Evolutionary conservation across 53 echinoderm and acorn worm genomes (phyloP), one percentile per base, ranked within the genome.

Genomic region (Paelopatides confundens): DNA sequence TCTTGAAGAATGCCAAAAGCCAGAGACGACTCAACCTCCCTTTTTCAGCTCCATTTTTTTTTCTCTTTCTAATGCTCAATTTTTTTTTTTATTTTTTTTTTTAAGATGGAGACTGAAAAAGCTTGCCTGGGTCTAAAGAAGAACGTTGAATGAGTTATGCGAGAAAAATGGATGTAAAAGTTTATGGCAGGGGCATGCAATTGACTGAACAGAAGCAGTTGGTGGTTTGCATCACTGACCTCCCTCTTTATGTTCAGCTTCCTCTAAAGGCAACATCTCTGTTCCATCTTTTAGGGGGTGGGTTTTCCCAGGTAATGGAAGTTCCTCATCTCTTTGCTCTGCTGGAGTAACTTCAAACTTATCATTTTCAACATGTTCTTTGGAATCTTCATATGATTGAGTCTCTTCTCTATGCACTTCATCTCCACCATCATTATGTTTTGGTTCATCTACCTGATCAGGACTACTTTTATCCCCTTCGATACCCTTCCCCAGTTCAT

Each of bases 141-240:
- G 21, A 58, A 21, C 15, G 58, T 21, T 21, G 24, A 58, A 58
- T 58, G 58, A 58, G 21, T 58, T 58, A 58, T 15, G 58, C 58
- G 21, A 58, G 58, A 58, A 58, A 53, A 58, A 58, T 58, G 58
- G 17, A 21, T 15, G 17, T 21, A 6, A 48, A 48, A 14, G 48
- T 48, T 48, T 48, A 9, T 48, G 48, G 48, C 48, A 18, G 24
- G n/a, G 43, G 43, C 9, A 8, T 10, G 24, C 58, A 58, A 18
- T 39, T 40, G 14, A 24, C 74, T 39, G 39, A 74, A 35, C 24
- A 74, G 74, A n/a, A n/a, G n/a, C 31, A 74, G 35, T 1, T 26
- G 39, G 39, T 74, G 39, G 40, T 46, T 74, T 40, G 40, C 21
- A 46, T 37, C 74, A 74, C 74, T 74, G 74, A 74, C 40, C 74